phyloP scores from a whole-genome alignment of 2,797 vertebrate species.

The Anniella stebbinsi region DNA sequence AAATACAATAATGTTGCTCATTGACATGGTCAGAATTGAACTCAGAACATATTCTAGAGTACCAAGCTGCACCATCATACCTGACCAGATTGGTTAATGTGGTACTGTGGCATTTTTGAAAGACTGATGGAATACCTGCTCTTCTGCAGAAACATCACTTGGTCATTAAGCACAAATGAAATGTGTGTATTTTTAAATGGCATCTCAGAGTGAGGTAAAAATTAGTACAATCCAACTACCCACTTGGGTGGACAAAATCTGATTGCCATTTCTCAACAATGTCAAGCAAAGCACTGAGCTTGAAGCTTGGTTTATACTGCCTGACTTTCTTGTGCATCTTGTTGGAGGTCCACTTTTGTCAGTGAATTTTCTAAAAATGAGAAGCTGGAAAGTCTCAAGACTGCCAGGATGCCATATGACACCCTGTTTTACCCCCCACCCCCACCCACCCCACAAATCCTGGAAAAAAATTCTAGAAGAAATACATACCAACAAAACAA shows the following conservation, averaged over 20 bases:
- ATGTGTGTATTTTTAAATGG: background rate
- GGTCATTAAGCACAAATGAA: background rate
- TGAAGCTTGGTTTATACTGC: background rate
- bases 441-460: background rate
- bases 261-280: background rate
- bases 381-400: background rate
- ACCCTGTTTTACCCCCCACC: too few species aligned
- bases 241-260: background rate
- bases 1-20: background rate
- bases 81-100: background rate
- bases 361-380: background rate
- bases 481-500: slow-evolving; percentile 94
- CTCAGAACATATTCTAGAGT: background rate
- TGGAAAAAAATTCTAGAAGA: background rate
- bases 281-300: background rate
- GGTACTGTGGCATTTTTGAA: background rate
- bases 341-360: background rate
- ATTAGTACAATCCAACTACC: background rate
- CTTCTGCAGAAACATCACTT: background rate
- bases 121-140: background rate
- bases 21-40: background rate
- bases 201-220: background rate
- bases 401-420: background rate
- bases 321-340: background rate
- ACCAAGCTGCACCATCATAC: background rate